Evolutionary conservation across 1,140 invertebrate species (phyloP), one percentile per base, ranked within the genome.

Genomic region (Drosophila burlai): DNA sequence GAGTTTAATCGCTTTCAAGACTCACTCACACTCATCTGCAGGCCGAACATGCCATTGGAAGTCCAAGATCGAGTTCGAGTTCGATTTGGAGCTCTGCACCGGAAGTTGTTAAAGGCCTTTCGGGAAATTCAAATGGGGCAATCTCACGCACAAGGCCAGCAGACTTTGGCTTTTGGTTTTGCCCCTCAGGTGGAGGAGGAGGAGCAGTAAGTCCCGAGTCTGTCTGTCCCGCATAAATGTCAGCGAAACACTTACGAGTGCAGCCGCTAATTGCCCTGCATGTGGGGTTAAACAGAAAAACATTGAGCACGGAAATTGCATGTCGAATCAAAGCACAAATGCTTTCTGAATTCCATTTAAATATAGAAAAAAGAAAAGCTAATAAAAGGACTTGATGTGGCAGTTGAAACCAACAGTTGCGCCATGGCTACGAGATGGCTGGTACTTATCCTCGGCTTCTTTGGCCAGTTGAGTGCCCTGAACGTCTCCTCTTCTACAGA

Each of bases 91-190:
- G 40, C 46, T 16, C 40, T 47, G 74, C 47, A 57, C 64, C 75
- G 74, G 75, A 78, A 78, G 75, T 78, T 69, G 75, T 77, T 77
- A 77, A 60, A 61, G 76, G 65, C 74, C 75, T 57, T 54, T 54
- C 57, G 65, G 76, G 55, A 57, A 34, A 77, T 50, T 65, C 75
- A 77, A 77, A 77, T 77, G 74, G 43, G 50, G 24, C 64, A 77
- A 59, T 77, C 75, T 55, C 75, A 77, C 73, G 75, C 75, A 69
- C 74, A 77, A 50, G 74, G 63, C 69, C 67, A 60, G 31, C 52
- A 40, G 13, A 26, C 58, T 34, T 45, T 26, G 45, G 18, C 21
- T 64, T 50, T 67, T 65, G 38, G 36, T 29, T 46, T 57, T 67
- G 47, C 72, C 73, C 73, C 55, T 31, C 42, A 11, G 46, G 36